Conservation (phyloP, 2,113 vertebrate genomes). For the Lontra canadensis region DNA sequence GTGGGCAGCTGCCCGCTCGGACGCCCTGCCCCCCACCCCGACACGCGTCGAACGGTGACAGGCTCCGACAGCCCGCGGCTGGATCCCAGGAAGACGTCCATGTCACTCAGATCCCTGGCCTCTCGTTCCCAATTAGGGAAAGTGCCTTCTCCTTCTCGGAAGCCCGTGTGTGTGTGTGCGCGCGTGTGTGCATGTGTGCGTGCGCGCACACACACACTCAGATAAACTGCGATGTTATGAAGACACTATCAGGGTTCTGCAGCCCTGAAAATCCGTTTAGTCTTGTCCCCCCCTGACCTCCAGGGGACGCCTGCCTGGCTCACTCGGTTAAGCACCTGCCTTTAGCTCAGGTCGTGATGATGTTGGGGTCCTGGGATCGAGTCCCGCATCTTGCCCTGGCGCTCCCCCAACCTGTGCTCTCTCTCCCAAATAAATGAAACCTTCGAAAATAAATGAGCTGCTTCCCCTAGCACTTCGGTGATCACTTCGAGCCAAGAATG, state of each 20-base stretch:
- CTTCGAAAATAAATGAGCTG: neutral
- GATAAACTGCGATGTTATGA: neutral
- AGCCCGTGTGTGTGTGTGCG: no score
- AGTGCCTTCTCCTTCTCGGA: neutral
- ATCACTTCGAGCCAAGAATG: neutral
- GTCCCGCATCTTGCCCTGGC: neutral
- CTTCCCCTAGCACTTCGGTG: neutral
- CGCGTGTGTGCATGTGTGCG: rapidly evolving
- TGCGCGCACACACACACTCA: rapidly evolving
- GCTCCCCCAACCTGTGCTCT: neutral
- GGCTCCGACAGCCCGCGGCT: neutral
- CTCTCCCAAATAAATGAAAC: neutral
- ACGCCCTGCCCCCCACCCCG: neutral
- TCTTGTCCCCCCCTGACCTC: neutral
- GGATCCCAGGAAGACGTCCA: neutral
- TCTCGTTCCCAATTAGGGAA: rapidly evolving
- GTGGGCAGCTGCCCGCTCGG: neutral
- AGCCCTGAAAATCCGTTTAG: neutral
- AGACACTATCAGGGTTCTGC: neutral
- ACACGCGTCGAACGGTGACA: neutral
- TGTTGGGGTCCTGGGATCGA: neutral
- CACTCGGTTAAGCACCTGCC: neutral
- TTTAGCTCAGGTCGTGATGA: neutral
- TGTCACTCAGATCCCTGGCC: neutral
- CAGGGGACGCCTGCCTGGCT: neutral